Percentiles rank a stretch among this genome's conserved stretches.
Evolutionary conservation across 2,797 vertebrate species (phyloP).

Genomic region (Garrulus glandarius): DNA sequence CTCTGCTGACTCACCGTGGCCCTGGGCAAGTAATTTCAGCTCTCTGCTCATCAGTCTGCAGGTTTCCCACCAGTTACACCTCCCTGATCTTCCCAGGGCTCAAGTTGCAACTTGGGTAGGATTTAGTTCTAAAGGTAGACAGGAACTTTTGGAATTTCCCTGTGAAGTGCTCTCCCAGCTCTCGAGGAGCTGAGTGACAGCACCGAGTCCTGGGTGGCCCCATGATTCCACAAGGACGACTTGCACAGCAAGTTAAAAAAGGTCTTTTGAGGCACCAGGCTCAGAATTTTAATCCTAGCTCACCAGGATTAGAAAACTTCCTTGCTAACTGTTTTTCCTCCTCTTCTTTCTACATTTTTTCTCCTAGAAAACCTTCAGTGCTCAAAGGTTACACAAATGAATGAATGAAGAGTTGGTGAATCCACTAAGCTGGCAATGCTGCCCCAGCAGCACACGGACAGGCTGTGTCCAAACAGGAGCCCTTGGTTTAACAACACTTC

Average conservation of each 20-base stretch:
- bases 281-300: not conserved
- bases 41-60: not conserved
- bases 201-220: not conserved
- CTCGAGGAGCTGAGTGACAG: not conserved
- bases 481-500: not conserved
- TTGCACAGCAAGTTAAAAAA: not conserved
- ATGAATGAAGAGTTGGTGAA: not conserved
- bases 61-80: slow-evolving; percentile 45
- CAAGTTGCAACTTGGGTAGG: slow-evolving; percentile 43
- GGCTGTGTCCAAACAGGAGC: not conserved
- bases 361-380: not conserved
- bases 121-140: slow-evolving; percentile 6
- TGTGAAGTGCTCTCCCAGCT: not conserved
- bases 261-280: not conserved
- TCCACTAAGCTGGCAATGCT: not conserved
- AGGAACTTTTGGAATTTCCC: slow-evolving; percentile 50
- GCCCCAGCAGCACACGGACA: not conserved
- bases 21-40: slow-evolving; percentile 44
- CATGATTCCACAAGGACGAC: not conserved
- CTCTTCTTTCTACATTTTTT: not conserved
- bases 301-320: not conserved
- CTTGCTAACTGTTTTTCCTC: not conserved
- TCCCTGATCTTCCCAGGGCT: slow-evolving; percentile 9
- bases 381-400: not conserved
- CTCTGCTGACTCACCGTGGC: slow-evolving; percentile 29